Evolutionary conservation across 2,113 vertebrate species (phyloP).

Genomic region (Saccopteryx bilineata): DNA sequence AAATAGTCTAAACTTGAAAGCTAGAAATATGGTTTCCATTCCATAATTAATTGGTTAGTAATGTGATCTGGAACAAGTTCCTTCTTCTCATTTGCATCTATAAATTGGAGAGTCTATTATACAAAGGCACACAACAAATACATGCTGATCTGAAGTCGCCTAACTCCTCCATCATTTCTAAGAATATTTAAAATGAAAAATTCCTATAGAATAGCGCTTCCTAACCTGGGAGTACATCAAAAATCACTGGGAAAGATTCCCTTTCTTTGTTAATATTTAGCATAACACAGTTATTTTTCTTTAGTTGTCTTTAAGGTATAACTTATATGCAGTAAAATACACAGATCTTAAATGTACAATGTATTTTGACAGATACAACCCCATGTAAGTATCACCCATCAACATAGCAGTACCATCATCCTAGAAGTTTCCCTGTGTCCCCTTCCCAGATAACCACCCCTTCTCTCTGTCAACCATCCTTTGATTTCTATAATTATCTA

Average conservation of each 20-base stretch:
- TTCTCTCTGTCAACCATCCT: neutral
- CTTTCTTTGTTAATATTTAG: constrained; percentile 55
- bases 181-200: constrained; percentile 46
- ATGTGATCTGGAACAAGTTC: constrained; percentile 43
- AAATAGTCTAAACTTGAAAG: constrained; percentile 41
- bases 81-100: constrained; percentile 28
- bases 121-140: constrained; percentile 44
- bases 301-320: neutral
- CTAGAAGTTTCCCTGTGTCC: neutral
- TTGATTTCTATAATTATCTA: neutral
- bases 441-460: neutral
- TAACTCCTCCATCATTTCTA: constrained; percentile 9
- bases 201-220: neutral
- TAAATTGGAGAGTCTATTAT: constrained; percentile 27
- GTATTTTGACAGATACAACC: neutral
- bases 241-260: neutral
- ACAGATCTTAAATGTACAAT: neutral
- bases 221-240: neutral
- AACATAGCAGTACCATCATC: neutral
- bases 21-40: constrained; percentile 55
- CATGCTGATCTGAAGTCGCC: constrained; percentile 44
- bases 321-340: constrained; percentile 19
- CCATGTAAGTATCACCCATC: neutral
- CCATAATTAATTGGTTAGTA: constrained; percentile 57
- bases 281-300: constrained; percentile 1